Percentiles rank a stretch among this genome's conserved stretches.
These are phyloP conservation scores for Cephalopterus ornatus DNA, from an alignment of 2,113 vertebrate genomes.

Conservation along the genomic window DNA sequence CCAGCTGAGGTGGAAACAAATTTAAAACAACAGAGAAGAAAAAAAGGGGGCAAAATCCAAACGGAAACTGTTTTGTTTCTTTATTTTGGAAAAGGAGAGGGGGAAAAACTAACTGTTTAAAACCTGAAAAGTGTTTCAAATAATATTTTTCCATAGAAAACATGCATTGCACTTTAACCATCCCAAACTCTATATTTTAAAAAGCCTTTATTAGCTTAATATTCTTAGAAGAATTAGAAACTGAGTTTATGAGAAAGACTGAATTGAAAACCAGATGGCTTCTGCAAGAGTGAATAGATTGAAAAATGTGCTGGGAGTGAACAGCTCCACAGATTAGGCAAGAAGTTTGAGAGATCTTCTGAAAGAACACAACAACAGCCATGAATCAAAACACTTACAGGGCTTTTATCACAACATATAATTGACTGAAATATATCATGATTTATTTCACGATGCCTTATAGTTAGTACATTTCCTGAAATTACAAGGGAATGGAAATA, in stretches of 20 bases:
- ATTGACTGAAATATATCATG: constrained; percentile 22
- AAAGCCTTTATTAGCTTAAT: background rate
- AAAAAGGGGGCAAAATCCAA: background rate
- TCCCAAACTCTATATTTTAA: background rate
- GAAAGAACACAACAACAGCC: background rate
- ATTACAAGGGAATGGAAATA: constrained; percentile 12
- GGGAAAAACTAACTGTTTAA: background rate
- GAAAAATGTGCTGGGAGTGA: constrained; percentile 22
- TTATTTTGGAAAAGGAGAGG: background rate
- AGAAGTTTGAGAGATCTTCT: constrained; percentile 45
- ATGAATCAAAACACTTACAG: constrained; percentile 37
- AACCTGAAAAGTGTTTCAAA: background rate
- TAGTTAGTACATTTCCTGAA: constrained; percentile 28
- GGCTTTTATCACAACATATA: constrained; percentile 31
- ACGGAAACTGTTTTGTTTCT: background rate
- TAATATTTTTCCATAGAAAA: background rate
- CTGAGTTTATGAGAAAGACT: background rate
- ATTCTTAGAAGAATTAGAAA: background rate
- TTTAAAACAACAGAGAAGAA: background rate
- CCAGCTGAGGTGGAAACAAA: background rate
- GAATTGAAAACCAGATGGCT: constrained; percentile 48
- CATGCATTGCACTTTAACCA: background rate
- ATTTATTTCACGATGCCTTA: background rate
- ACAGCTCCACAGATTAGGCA: constrained; percentile 1
- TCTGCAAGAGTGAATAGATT: constrained; percentile 34